Base-by-base conservation (phyloP, 2,113 vertebrate species). In the Catharus minimus region DNA sequence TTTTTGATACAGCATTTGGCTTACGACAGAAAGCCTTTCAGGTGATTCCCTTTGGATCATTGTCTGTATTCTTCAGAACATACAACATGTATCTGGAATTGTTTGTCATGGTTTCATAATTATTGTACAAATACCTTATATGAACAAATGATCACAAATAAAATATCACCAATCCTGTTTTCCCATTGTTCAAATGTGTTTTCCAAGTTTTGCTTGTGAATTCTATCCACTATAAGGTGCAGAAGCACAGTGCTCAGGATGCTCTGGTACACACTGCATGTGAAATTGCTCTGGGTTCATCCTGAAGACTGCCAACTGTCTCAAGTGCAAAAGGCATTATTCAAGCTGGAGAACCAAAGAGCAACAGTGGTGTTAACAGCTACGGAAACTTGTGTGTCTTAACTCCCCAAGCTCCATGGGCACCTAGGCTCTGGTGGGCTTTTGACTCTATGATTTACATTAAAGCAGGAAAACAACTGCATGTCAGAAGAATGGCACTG, bases 31-130 rank as follows among this genome's bases (percentile, higher is more conserved):
- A 78, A 56, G 20, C 68, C 15, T 80, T 74, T 67, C 56, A 15
- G 50, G 60, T 71, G 52, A 46, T 68, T 90, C 43, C 38, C n/a
- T 8, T 28, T 52, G 47, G 26, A 77, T 73, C 58, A 12, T 1
- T 10, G 22, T 43, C 28, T 46, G 13, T 52, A 27, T 62, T 32
- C 44, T 83, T 65, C 7, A 23, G 28, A 50, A 60, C 9, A 3
- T 33, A 5, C 1, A 82, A 15, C 2, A 0, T 4, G 0, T 49
- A 36, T 17, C 57, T 56, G 32, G 3, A 27, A 9, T 67, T 49
- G 11, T 43, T 90, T 71, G 30, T 88, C 24, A 11, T 38, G 38
- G 18, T 47, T 18, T 72, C 50, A 5, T 41, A 19, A 62, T 72
- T 69, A 15, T 19, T 68, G 67, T 67, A 39, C 41, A 65, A 71